phyloP scores from a whole-genome alignment of 2,888 invertebrate genomes.

The Axea sp. region DNA sequence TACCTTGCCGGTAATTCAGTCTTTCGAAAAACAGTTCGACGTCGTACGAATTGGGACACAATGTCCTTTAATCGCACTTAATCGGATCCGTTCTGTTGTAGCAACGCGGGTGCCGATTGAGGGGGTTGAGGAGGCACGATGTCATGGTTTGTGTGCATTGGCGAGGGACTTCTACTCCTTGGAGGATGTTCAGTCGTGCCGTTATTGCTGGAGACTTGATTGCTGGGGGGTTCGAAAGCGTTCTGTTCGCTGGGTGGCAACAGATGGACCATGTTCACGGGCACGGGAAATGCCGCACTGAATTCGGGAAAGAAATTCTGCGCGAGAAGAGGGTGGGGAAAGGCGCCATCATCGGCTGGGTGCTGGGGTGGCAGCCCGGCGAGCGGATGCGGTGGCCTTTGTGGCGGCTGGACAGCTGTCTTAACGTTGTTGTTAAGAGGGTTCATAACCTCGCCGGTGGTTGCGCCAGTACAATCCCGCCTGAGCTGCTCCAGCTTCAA shows the following conservation, averaged over 20 bases:
- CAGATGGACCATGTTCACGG: conserved; percentile 91
- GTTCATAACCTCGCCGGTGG: conserved; percentile 84
- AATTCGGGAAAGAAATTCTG: conserved; percentile 93
- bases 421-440: conserved; percentile 82
- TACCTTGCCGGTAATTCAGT: conserved; percentile 69
- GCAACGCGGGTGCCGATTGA: conserved; percentile 83
- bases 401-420: conserved; percentile 71
- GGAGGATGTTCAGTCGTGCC: conserved; percentile 61
- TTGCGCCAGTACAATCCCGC: conserved; percentile 92
- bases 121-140: conserved; percentile 81
- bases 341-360: conserved; percentile 70
- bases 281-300: conserved; percentile 88
- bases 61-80: conserved; percentile 76
- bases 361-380: conserved; percentile 69
- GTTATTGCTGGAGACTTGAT: conserved; percentile 78
- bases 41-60: conserved; percentile 7
- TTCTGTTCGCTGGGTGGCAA: conserved; percentile 89
- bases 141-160: conserved; percentile 68
- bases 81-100: conserved; percentile 91
- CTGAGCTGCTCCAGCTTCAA: conserved; percentile 92
- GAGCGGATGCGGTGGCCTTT: conserved; percentile 71
- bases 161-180: conserved; percentile 70
- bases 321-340: conserved; percentile 80
- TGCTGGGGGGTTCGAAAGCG: conserved; percentile 78
- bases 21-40: conserved; percentile 61